Conservation (phyloP, 2,888 invertebrate genomes). For the Coremacera marginata region DNA sequence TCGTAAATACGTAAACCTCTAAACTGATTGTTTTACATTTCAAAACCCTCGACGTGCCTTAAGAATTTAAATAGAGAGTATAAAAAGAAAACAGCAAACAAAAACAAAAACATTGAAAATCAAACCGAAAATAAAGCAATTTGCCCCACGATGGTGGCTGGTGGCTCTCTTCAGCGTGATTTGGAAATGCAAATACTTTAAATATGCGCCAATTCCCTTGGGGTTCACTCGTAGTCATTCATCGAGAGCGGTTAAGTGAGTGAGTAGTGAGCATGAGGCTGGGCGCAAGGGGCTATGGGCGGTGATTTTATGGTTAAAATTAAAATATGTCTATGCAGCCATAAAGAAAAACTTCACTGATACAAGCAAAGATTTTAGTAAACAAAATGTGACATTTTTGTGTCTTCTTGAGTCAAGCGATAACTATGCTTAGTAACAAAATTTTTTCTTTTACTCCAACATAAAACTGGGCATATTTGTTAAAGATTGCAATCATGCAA, state of each 20-base stretch:
- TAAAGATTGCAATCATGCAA: too few species aligned
- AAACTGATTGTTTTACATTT: constrained; percentile 50
- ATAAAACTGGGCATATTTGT: too few species aligned
- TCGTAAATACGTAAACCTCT: constrained; percentile 41
- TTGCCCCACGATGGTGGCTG: not conserved
- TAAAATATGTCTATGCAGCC: constrained; percentile 4
- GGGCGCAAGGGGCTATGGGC: not conserved
- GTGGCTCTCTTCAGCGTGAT: not conserved
- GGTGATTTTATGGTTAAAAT: not conserved
- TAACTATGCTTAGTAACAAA: too few species aligned
- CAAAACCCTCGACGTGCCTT: constrained; percentile 1
- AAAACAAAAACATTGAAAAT: constrained; percentile 5
- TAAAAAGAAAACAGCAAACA: not conserved
- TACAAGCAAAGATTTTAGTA: too few species aligned
- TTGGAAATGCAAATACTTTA: constrained; percentile 17
- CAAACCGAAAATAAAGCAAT: constrained; percentile 26
- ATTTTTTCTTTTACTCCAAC: too few species aligned
- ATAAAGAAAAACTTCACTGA: too few species aligned
- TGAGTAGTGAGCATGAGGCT: not conserved
- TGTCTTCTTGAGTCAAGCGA: too few species aligned
- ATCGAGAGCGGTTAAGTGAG: not conserved
- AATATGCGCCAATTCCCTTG: constrained; percentile 20
- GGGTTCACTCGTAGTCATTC: not conserved
- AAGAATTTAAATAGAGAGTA: constrained; percentile 9
- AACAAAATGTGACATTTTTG: too few species aligned